A percentile compares a stretch with the other conserved stretches of the same genome.
phyloP scores from a whole-genome alignment of 1,140 invertebrate species.

The Schlechtendalia chinensis region DNA sequence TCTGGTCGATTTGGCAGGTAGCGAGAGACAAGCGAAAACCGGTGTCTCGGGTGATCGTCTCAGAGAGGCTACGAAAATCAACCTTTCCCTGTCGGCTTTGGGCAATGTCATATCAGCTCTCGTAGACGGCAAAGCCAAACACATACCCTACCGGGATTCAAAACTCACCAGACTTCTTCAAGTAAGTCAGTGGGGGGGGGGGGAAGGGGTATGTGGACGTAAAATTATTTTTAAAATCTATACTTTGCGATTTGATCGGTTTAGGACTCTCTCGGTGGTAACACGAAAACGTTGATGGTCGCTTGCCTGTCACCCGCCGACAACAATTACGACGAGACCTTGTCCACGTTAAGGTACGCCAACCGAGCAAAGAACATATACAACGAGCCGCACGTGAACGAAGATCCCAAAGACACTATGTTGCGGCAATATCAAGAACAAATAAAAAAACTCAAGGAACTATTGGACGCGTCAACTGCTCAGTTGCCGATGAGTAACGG shows the following conservation, averaged over 20 bases:
- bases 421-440: slow-evolving; percentile 85
- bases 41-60: slow-evolving; percentile 81
- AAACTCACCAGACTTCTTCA: slow-evolving; percentile 86
- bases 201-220: too few species aligned
- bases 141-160: slow-evolving; percentile 92
- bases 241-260: not conserved
- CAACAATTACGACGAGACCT: slow-evolving; percentile 86
- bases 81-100: slow-evolving; percentile 87
- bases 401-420: slow-evolving; percentile 90
- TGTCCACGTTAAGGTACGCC: slow-evolving; percentile 84
- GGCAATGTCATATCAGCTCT: slow-evolving; percentile 94
- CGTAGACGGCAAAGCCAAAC: slow-evolving; percentile 84
- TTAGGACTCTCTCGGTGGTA: slow-evolving; percentile 88
- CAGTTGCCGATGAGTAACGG: not conserved
- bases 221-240: not conserved
- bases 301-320: slow-evolving; percentile 87
- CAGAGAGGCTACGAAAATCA: slow-evolving; percentile 93
- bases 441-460: slow-evolving; percentile 70
- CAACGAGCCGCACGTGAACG: slow-evolving; percentile 89
- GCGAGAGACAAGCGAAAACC: slow-evolving; percentile 82
- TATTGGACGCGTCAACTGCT: slow-evolving; percentile 60
- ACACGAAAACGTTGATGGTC: slow-evolving; percentile 92
- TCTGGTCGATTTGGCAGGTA: slow-evolving; percentile 86
- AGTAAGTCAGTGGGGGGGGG: slow-evolving; percentile 56
- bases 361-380: slow-evolving; percentile 91